phyloP scores from a whole-genome alignment of 2,797 vertebrate species.

The Sorex maritimensis region DNA sequence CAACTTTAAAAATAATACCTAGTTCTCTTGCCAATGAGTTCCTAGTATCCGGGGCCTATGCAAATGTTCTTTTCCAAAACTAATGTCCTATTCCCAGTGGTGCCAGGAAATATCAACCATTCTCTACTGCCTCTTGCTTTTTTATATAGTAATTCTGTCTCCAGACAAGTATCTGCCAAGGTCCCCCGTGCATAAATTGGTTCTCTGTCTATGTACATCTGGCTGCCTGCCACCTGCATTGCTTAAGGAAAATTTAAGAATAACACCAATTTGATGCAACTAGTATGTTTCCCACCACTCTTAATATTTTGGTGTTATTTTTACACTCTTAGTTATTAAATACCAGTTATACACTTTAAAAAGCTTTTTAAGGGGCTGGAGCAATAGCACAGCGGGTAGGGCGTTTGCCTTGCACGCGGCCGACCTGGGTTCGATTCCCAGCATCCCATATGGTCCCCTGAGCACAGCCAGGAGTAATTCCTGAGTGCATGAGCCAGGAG shows the following conservation, averaged over 20 bases:
- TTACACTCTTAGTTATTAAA: not conserved
- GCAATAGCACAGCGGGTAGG: too few species aligned
- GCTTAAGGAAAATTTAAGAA: not conserved
- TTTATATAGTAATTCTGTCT: not conserved
- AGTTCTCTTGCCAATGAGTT: too few species aligned
- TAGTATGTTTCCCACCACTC: not conserved
- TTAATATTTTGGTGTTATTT: not conserved
- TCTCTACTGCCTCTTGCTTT: not conserved
- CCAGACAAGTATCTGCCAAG: too few species aligned
- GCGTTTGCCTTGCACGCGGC: too few species aligned
- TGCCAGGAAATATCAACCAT: not conserved
- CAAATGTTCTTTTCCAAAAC: not conserved
- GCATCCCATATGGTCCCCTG: too few species aligned
- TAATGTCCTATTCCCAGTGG: not conserved
- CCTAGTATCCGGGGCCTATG: too few species aligned
- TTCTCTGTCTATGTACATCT: not conserved
- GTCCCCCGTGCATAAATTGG: not conserved
- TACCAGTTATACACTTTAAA: too few species aligned
- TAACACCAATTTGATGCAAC: not conserved
- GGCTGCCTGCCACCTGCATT: not conserved
- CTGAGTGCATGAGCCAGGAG: too few species aligned
- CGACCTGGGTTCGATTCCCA: too few species aligned
- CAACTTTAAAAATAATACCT: too few species aligned
- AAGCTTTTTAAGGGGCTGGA: too few species aligned
- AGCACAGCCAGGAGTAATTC: too few species aligned